Evolutionary conservation across 2,888 invertebrate species (phyloP).

Genomic region (Ceraclea dissimilis): DNA sequence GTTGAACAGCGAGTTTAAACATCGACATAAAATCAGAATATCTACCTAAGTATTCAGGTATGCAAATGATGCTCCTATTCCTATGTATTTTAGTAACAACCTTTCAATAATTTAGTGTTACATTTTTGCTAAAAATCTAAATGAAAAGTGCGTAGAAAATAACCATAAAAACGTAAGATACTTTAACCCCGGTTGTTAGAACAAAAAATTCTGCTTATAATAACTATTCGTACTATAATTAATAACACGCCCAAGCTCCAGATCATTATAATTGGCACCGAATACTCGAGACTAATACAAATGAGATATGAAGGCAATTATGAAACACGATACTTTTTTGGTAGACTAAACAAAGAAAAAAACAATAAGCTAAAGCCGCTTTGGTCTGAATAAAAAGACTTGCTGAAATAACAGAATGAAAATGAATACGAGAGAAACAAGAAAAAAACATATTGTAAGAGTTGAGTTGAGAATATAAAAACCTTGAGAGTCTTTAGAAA

Average conservation of each 20-base stretch:
- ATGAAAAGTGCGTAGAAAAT: too few species aligned
- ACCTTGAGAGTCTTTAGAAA: neutral
- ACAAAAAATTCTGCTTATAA: too few species aligned
- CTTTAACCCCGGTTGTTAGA: too few species aligned
- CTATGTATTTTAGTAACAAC: too few species aligned
- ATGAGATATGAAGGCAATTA: neutral
- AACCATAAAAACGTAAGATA: too few species aligned
- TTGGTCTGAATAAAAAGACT: neutral
- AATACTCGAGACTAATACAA: neutral
- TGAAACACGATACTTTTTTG: slow-evolving; percentile 1
- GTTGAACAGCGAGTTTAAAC: too few species aligned
- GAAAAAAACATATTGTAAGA: neutral
- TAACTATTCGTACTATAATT: too few species aligned
- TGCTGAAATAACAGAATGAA: neutral
- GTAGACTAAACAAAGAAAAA: neutral
- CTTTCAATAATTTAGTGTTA: too few species aligned
- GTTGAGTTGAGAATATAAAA: neutral
- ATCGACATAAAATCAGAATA: too few species aligned
- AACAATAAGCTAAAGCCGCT: neutral
- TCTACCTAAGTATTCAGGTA: too few species aligned
- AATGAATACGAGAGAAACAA: neutral
- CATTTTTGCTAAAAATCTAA: too few species aligned
- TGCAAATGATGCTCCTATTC: too few species aligned
- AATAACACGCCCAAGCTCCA: neutral
- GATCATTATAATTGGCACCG: neutral